A percentile compares a stretch with the other conserved stretches of the same genome.
phyloP scores from a whole-genome alignment of 2,113 vertebrate species.

The Siniperca knerii region DNA sequence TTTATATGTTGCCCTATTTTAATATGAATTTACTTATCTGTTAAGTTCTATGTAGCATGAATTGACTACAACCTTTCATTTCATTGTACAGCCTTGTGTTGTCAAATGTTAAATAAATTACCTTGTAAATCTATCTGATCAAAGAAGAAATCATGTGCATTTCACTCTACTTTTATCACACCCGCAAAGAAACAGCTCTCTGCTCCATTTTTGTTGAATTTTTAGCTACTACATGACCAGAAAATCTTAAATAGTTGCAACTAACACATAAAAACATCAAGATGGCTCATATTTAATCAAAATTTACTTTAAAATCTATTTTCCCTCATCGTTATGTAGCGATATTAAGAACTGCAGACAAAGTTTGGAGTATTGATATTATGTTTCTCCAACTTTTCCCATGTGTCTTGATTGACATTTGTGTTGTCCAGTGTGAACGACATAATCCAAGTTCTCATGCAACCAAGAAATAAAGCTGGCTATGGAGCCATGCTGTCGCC shows the following conservation, averaged over 20 bases:
- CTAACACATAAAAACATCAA: background rate
- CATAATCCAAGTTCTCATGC: background rate
- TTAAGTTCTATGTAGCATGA: no score
- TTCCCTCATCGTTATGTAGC: background rate
- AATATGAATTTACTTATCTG: no score
- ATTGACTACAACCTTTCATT: no score
- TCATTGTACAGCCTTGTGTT: no score
- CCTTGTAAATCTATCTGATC: no score
- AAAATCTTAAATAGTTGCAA: background rate
- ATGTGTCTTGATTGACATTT: background rate
- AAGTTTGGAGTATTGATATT: background rate
- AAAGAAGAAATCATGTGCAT: background rate
- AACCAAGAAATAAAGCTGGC: conserved; percentile 12
- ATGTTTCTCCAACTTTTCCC: background rate
- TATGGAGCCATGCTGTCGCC: background rate
- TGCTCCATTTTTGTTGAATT: background rate
- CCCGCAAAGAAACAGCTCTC: background rate
- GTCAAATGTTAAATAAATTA: no score
- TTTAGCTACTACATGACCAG: background rate
- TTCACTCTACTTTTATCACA: background rate
- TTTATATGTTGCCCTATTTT: no score
- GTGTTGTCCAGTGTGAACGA: background rate
- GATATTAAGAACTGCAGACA: background rate
- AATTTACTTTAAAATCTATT: background rate
- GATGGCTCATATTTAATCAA: background rate